These are phyloP conservation scores for Kobus ellipsiprymnus DNA, from an alignment of 2,113 vertebrate species.

Conservation along the genomic window DNA sequence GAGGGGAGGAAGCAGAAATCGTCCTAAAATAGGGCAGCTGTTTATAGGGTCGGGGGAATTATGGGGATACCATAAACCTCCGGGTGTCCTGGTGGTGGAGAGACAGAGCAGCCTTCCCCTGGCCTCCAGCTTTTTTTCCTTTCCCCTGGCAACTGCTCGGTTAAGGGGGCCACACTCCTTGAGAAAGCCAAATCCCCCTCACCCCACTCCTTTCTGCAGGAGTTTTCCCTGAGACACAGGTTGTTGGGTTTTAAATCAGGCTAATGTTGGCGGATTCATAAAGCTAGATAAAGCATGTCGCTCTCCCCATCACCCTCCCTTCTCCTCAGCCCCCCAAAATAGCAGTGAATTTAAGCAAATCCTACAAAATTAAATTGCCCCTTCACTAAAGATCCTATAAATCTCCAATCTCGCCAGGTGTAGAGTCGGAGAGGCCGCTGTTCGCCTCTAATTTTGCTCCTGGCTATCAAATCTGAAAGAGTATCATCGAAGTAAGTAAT, in stretches of 20 bases:
- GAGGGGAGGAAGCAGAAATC: conserved; percentile 44
- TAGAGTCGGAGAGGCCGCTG: conserved; percentile 41
- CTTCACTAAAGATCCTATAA: conserved; percentile 69
- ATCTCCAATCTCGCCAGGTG: conserved; percentile 59
- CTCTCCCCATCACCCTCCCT: not conserved
- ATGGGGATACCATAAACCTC: conserved; percentile 67
- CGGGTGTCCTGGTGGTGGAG: not conserved
- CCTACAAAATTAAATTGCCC: conserved; percentile 73
- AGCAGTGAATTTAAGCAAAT: conserved; percentile 75
- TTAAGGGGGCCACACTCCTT: conserved; percentile 25
- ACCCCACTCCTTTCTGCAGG: not conserved
- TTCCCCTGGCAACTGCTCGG: not conserved
- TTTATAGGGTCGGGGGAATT: conserved; percentile 58
- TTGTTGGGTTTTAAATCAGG: conserved; percentile 67
- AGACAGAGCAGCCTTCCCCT: not conserved
- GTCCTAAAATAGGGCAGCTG: conserved; percentile 38
- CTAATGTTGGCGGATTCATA: conserved; percentile 61
- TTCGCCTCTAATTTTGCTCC: conserved; percentile 72
- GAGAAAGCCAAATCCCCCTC: not conserved
- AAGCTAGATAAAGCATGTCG: conserved; percentile 66
- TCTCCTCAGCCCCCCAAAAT: conserved; percentile 65
- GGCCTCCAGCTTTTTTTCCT: conserved; percentile 33
- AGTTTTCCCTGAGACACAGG: conserved; percentile 40
- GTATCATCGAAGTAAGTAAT: conserved; percentile 73
- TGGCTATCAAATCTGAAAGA: conserved; percentile 72